Evolutionary conservation across 2,888 invertebrate species (phyloP), one percentile per base, ranked within the genome.

Genomic region (Eumerus sabulonum): DNA sequence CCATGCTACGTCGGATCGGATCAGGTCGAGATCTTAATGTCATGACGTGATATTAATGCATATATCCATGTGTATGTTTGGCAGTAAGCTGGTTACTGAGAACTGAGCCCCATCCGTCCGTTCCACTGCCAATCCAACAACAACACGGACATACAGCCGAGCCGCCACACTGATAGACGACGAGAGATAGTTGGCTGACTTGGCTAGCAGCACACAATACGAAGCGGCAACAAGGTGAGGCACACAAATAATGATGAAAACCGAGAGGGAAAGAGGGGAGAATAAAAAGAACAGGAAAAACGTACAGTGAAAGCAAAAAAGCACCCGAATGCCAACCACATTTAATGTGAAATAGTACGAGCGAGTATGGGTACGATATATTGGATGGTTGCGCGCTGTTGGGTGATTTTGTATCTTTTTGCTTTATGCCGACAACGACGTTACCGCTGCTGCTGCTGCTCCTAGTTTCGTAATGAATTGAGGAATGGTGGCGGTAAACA

Each of bases 1-100:
- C 35, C 73, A 74, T 74, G 74, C 74, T 79, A 74, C 74, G 79
- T 70, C 79, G 79, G 74, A 79, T 79, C 68, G 79, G 79, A 79
- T 79, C 79, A 74, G 79, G 79, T 79, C 79, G 79, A 79, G 79
- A 79, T 79, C 79, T 79, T 74, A 79, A 79, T 79, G 79, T 79
- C 79, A 79, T 79, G 74, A 70, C 74, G 74, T 70, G 74, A 68
- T 74, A 63, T 79, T 59, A 40, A 68, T 73, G 66, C 64, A 59
- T 44, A 62, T 63, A 50, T 50, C 47, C 44, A 48, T 51, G 74
- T 77, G 67, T 68, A 67, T 27, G 73, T 73, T 60, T 77, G 63
- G 63, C 71, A 76, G 59, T 64, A 19, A 50, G 60, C 60, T 62
- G 14, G 44, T 64, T 56, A 53, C 45, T 70, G 27, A n/a, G n/a